phyloP scores from a whole-genome alignment of 2,888 invertebrate species.

The Rhamphomyia laevipes region DNA sequence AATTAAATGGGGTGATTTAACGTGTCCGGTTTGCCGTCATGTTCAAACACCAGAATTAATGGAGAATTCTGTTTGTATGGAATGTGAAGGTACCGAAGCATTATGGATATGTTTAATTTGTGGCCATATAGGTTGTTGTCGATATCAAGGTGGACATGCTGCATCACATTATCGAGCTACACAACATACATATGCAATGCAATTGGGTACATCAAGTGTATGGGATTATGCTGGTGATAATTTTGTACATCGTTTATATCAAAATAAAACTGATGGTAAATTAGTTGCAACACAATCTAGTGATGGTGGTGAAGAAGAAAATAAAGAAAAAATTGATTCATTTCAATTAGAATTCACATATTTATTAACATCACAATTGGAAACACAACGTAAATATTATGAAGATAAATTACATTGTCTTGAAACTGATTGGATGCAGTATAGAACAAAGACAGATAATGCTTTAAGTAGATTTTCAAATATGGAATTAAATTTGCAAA shows the following conservation, averaged over 20 bases:
- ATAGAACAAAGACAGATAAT: constrained; percentile 42
- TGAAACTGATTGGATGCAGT: constrained; percentile 45
- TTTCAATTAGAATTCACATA: constrained; percentile 95
- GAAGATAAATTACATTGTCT: constrained; percentile 61
- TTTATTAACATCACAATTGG: constrained; percentile 87
- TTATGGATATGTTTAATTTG: constrained; percentile 99
- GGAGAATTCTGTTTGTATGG: constrained; percentile 47
- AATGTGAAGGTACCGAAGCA: constrained; percentile 54
- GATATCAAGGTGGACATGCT: constrained; percentile 84
- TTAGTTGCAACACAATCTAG: constrained; percentile 69
- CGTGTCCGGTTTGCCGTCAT: constrained; percentile 92
- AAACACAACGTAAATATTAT: constrained; percentile 85
- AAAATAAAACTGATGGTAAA: constrained; percentile 95
- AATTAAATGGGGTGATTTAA: constrained; percentile 92
- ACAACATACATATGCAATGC: constrained; percentile 94
- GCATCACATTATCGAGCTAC: constrained; percentile 91
- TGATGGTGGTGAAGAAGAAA: constrained; percentile 43
- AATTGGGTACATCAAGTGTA: constrained; percentile 89
- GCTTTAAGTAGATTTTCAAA: constrained; percentile 40
- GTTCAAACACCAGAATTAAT: constrained; percentile 47
- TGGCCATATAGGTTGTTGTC: constrained; percentile 95
- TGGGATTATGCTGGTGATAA: constrained; percentile 99
- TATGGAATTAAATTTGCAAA: constrained; percentile 41
- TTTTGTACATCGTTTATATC: constrained; percentile 83
- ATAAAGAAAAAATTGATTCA: constrained; percentile 80